These are phyloP conservation scores for Drosophila pruinosa DNA, from an alignment of 1,140 invertebrate genomes.

Conservation along the genomic window DNA sequence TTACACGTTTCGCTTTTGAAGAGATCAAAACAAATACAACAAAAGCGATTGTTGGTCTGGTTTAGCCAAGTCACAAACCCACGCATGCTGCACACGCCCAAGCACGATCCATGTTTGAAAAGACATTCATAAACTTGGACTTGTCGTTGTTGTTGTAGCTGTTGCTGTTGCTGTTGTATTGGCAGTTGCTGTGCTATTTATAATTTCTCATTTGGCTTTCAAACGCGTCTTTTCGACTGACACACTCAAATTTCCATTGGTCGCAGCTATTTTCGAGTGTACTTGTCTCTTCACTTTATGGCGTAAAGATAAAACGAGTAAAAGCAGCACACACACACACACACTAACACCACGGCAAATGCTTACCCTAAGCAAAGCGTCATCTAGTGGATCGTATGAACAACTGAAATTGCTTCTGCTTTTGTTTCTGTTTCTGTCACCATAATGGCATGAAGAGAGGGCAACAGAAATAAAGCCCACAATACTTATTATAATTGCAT, in stretches of 20 bases:
- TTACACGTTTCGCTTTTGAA: constrained; percentile 23
- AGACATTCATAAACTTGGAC: not conserved
- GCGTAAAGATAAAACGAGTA: constrained; percentile 33
- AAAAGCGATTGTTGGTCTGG: not conserved
- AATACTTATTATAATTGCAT: constrained; percentile 59
- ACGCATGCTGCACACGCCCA: constrained; percentile 20
- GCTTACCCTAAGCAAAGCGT: constrained; percentile 16
- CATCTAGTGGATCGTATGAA: no score
- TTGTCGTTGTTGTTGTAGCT: not conserved
- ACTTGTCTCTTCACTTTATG: constrained; percentile 24
- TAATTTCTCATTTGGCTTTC: constrained; percentile 59
- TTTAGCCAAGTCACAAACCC: constrained; percentile 38
- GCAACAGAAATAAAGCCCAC: constrained; percentile 1
- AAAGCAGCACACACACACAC: not conserved
- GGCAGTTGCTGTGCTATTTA: no score
- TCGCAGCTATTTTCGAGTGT: constrained; percentile 25
- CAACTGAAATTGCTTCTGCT: no score
- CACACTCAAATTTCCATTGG: constrained; percentile 56
- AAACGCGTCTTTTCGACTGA: constrained; percentile 47
- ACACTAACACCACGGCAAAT: not conserved
- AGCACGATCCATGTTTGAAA: constrained; percentile 4
- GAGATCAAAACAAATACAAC: not conserved
- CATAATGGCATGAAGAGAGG: not conserved
- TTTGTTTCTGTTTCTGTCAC: no score
- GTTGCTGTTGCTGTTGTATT: constrained; percentile 4